Conservation (phyloP, 92 coral and sea anemone genomes). For the Bergia puertoricense region DNA sequence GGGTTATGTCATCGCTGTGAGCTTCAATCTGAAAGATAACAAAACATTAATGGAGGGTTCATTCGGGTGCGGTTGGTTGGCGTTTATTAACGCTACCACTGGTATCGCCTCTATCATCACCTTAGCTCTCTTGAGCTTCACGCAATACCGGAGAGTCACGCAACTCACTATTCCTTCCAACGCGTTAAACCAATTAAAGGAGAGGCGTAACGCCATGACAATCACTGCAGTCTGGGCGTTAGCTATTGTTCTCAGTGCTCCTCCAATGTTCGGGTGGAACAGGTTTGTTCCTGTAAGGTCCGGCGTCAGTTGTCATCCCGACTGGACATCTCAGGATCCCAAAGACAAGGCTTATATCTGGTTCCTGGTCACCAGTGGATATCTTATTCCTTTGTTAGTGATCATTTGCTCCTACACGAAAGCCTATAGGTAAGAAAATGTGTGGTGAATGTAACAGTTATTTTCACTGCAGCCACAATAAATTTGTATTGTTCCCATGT, state of each 20-base stretch:
- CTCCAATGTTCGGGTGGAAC: slow-evolving; percentile 16
- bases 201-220: not conserved
- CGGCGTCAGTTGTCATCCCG: not conserved
- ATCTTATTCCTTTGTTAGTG: slow-evolving; percentile 35
- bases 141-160: slow-evolving; percentile 28
- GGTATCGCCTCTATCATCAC: slow-evolving; percentile 53
- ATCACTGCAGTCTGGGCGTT: not conserved
- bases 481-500: too few relatives aligned
- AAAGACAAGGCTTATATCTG: slow-evolving; percentile 37
- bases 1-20: slow-evolving; percentile 45
- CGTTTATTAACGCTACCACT: slow-evolving; percentile 40
- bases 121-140: slow-evolving; percentile 40
- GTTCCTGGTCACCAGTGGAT: slow-evolving; percentile 45
- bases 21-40: slow-evolving; percentile 16
- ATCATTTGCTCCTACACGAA: slow-evolving; percentile 20
- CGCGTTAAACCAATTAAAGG: not conserved
- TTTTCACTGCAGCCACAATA: not conserved
- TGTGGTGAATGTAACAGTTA: not conserved
- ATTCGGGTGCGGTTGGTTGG: slow-evolving; percentile 43
- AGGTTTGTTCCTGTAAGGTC: slow-evolving; percentile 43
- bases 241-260: slow-evolving; percentile 2
- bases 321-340: slow-evolving; percentile 31
- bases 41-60: not conserved
- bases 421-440: not conserved
- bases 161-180: not conserved